Evolutionary conservation across 2,888 invertebrate species (phyloP).

Genomic region (Dermolepida albohirtum): DNA sequence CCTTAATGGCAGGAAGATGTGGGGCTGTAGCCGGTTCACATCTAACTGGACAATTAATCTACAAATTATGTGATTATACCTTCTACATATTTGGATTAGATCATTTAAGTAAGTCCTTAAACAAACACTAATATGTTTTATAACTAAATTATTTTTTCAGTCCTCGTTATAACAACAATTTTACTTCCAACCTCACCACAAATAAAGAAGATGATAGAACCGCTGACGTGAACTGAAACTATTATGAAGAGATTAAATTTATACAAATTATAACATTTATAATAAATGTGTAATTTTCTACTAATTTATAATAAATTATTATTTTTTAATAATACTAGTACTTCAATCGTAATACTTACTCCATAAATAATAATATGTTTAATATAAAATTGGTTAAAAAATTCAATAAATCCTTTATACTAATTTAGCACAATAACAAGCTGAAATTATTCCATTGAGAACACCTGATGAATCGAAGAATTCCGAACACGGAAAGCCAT

Average conservation of each 20-base stretch:
- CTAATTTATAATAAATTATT: slow-evolving; percentile 4
- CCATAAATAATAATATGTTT: too few species aligned
- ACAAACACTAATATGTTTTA: background rate
- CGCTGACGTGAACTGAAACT: slow-evolving; percentile 44
- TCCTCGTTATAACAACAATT: slow-evolving; percentile 52
- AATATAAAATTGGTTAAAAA: too few species aligned
- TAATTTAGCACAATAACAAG: too few species aligned
- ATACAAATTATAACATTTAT: background rate
- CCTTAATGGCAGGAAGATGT: slow-evolving; percentile 67
- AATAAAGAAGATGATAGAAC: slow-evolving; percentile 48
- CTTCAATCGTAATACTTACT: background rate
- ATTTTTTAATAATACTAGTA: too few species aligned
- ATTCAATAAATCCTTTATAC: too few species aligned
- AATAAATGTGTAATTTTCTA: background rate
- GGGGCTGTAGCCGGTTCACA: slow-evolving; percentile 67
- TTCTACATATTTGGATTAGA: slow-evolving; percentile 61
- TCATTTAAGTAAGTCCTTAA: slow-evolving; percentile 58
- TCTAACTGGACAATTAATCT: slow-evolving; percentile 64
- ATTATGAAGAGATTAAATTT: background rate
- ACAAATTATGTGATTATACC: slow-evolving; percentile 64
- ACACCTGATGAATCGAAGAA: too few species aligned
- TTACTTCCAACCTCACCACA: slow-evolving; percentile 50
- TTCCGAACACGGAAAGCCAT: too few species aligned
- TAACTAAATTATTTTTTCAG: slow-evolving; percentile 47
- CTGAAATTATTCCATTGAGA: too few species aligned